Base-by-base conservation (phyloP, 2,888 invertebrate species). In the Drosophila colorata region DNA sequence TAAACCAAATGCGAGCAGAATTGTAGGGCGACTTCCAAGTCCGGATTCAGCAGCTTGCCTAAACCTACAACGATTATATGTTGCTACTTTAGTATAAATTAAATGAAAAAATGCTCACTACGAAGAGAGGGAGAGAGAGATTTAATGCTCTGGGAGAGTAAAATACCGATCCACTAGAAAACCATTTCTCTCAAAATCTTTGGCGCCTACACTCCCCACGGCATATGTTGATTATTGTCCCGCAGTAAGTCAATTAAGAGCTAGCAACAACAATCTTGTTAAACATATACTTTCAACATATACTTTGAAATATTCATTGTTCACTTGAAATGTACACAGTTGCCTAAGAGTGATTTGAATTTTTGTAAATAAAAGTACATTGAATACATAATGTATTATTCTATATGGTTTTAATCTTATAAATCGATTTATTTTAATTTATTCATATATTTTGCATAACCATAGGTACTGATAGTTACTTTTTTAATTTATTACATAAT, bases 1-100 rank as follows among this genome's bases (percentile, higher is more conserved):
- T 97, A 97, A n/a, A 96, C 93, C 77, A 97, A 91, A 90, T 97
- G 96, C 0, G 96, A 95, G 92, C 97, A 97, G 92, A 95, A 95
- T 20, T 95, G 94, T 6, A 96, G 91, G 0, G 96, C 96, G 0
- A 95, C 94, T 71, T 95, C 95, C 87, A 97, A 88, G 90, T 96
- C 96, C 43, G 94, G 91, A 0, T 95, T 93, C 87, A 95, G 94
- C 91, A 96, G 95, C 88, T 96, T 96, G 55, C 96, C 96, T 91
- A 96, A 94, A 86, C 96, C 97, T 97, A 93, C 87, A 92, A 25
- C 4, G 14, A 44, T 38, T 28, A 33, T 47, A 4, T 13, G 11
- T 33, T 33, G 11, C 11, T 31, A 11, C 31, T 31, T 31, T 31
- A 11, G 3, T 11, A 3, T 11, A 1, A 11, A 33, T 33, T 13